Evolutionary conservation across 2,113 vertebrate species (phyloP), one percentile per base, ranked within the genome.

Genomic region (Anser brachyrhynchus): DNA sequence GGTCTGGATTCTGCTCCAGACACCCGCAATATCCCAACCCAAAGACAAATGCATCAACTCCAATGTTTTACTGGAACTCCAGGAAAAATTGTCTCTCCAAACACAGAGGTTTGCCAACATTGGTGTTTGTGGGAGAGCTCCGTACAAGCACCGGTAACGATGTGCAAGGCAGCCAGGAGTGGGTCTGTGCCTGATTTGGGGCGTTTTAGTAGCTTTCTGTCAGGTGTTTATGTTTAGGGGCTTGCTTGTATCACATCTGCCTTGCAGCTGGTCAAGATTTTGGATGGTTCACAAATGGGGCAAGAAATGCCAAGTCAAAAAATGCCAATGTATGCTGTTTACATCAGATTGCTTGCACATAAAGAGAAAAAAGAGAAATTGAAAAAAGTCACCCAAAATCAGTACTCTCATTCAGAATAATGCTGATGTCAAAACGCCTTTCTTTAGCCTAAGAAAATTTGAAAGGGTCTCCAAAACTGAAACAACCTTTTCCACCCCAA

Each of bases 301-400:
- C 0, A 2, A 35, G 49, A 59, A 11, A 13, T 29, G 43, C 25
- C 0, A 5, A 73, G 6, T 3, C 19, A 29, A 49, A 59, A n/a
- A 7, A 0, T 1, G 3, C 26, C 0, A 3, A 39, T 35, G 26
- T 29, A 13, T 16, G 49, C 1, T 2, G 43, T 33, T 19, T 7
- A 22, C 37, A 6, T 11, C 1, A 1, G 23, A 3, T 9, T 51
- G 29, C 70, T 49, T 39, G 26, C 13, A 26, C 1, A 1, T 23
- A 25, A 28, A 67, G 44, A 52, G 15, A 13, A 31, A 59, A 59
- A 35, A 54, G 15, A 7, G 3, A 35, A 77, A 65, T 6, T 12
- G 55, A 58, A 85, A 76, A n/a, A 26, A 58, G 7, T 20, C 8
- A 15, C 26, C 23, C 8, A 4, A 41, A 80, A 83, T 37, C n/a